Evolutionary conservation across 64 coral and sea anemone genomes (phyloP).

Genomic region (Montipora efflorescens): DNA sequence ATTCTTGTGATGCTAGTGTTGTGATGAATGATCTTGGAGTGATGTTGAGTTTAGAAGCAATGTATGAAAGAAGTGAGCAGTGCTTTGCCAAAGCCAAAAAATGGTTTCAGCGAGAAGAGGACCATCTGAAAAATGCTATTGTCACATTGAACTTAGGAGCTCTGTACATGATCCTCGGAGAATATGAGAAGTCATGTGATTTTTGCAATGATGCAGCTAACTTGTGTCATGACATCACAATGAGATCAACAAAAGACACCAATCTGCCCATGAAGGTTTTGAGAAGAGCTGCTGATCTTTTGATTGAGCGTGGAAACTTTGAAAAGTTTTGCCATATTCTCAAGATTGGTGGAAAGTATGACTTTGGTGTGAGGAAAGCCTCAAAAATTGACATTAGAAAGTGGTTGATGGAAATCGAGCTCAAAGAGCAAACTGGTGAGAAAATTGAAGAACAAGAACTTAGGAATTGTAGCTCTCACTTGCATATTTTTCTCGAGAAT

Average conservation of each 20-base stretch:
- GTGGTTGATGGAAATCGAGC: constrained; percentile 4
- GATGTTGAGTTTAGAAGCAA: neutral
- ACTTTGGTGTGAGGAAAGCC: neutral
- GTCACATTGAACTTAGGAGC: neutral
- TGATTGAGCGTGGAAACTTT: neutral
- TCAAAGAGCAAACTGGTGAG: neutral
- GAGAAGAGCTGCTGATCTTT: neutral
- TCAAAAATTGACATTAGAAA: neutral
- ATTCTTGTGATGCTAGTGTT: neutral
- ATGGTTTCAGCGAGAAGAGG: neutral
- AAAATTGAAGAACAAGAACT: constrained; percentile 1
- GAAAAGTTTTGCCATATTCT: neutral
- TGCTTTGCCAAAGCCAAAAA: neutral
- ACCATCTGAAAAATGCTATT: neutral
- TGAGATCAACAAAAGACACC: neutral
- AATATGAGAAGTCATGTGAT: neutral
- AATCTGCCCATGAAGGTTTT: neutral
- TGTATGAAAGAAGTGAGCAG: neutral
- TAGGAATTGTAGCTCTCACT: neutral
- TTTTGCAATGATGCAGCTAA: neutral
- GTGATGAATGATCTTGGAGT: constrained; percentile 30
- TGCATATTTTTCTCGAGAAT: neutral
- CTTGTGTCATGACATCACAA: constrained; percentile 8
- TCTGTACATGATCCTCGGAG: neutral
- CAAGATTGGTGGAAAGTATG: neutral